These are phyloP conservation scores for Elephantulus edwardii DNA, from an alignment of 2,113 vertebrate species.

Conservation along the genomic window DNA sequence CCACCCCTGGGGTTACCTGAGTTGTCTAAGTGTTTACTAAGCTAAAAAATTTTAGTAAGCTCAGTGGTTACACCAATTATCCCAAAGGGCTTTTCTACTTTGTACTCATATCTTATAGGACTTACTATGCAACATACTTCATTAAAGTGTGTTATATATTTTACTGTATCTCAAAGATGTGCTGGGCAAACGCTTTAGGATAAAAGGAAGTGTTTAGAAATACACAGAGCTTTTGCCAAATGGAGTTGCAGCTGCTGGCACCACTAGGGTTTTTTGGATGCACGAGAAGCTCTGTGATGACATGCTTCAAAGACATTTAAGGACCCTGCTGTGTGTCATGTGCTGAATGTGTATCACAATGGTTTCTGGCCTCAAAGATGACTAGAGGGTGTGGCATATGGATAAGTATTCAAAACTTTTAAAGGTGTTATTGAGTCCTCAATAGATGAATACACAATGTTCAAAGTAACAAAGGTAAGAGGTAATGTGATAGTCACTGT, in stretches of 20 bases:
- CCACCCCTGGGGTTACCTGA: too few species aligned
- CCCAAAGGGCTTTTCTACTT: conserved; percentile 30
- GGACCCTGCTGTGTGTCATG: background rate
- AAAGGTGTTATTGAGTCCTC: background rate
- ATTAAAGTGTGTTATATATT: conserved; percentile 55
- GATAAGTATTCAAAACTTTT: background rate
- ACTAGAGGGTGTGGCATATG: background rate
- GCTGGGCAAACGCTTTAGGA: conserved; percentile 35
- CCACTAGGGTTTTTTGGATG: conserved; percentile 1
- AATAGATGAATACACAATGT: background rate
- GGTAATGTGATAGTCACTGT: too few species aligned
- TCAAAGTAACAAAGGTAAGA: too few species aligned
- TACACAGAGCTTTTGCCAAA: conserved; percentile 2
- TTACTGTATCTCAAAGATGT: conserved; percentile 47
- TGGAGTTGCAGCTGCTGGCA: conserved; percentile 9
- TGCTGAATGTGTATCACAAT: background rate
- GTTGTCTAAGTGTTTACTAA: too few species aligned
- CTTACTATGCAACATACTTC: conserved; percentile 34
- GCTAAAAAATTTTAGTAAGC: conserved; percentile 40
- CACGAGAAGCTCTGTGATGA: background rate
- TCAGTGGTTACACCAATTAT: background rate
- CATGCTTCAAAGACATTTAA: background rate
- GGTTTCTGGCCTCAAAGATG: background rate
- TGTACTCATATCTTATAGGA: conserved; percentile 34
- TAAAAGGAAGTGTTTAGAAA: conserved; percentile 35